phyloP scores from a whole-genome alignment of 2,797 vertebrate genomes.

The Poeciliopsis presidionis region DNA sequence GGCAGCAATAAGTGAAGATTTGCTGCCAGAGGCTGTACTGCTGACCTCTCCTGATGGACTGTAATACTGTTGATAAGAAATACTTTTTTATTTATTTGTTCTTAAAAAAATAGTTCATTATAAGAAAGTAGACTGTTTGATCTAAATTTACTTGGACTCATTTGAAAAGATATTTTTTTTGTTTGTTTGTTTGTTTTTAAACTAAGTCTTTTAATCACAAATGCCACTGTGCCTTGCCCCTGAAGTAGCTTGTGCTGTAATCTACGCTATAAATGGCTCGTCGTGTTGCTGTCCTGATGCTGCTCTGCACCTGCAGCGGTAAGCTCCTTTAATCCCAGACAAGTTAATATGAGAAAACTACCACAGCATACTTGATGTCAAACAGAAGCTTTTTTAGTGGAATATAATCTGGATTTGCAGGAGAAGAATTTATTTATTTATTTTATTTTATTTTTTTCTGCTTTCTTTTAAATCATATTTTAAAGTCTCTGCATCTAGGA shows the following conservation, averaged over 20 bases:
- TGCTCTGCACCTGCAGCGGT: background rate
- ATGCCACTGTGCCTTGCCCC: background rate
- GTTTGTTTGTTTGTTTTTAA: too few relatives aligned
- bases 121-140: conserved; percentile 2
- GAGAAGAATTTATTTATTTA: background rate
- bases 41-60: conserved; percentile 36
- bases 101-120: background rate
- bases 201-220: background rate
- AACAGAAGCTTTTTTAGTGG: background rate
- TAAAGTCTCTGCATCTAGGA: background rate
- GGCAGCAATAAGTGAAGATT: conserved; percentile 42
- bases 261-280: background rate
- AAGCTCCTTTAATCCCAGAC: too few relatives aligned
- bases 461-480: background rate
- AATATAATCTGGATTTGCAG: background rate
- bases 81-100: conserved; percentile 6
- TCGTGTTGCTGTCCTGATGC: background rate
- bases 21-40: conserved; percentile 35
- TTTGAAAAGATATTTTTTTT: background rate
- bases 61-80: conserved; percentile 9
- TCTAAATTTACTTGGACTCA: background rate
- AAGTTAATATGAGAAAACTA: background rate
- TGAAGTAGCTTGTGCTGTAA: too few relatives aligned
- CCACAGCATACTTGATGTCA: background rate
- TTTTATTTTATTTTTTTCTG: background rate